Evolutionary conservation across 2,888 invertebrate genomes (phyloP), one percentile per base, ranked within the genome.

Genomic region (Lepetodrilus schrolli): DNA sequence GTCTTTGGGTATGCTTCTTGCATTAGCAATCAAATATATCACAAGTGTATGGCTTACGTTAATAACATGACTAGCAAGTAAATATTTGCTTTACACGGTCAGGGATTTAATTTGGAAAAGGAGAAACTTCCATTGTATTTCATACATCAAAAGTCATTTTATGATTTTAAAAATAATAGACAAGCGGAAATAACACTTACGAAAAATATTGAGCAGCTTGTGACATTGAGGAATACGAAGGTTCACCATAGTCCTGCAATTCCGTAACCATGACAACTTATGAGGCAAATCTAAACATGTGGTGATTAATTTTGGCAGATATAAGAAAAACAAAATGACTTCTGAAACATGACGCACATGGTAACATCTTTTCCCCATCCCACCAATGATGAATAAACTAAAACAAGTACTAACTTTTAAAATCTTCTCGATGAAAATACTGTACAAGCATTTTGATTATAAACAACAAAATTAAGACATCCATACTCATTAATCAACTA

Each of bases 391-490:
- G 17, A 48, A 48, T 58, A 23, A 2, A 58, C 58, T 58, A 30
- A 30, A 58, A 58, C 23, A 58, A 58, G 13, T 43, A 58, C 58
- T 58, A 58, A 58, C 34, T 17, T 58, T n/a, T n/a, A n/a, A 30
- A 30, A 58, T 58, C 58, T 58, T 23, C 58, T 26, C 34, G 58
- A 58, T 58, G 48, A 58, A 58, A 58, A 58, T 58, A 58, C 58
- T 58, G 58, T 58, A 58, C 58, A 58, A 58, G 58, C 58, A 23
- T 58, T 58, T 58, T 58, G 30, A 58, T 58, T 58, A 58, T 58
- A 58, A 58, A 58, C 58, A 58, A 58, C 58, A 58, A 58, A 58
- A 58, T 30, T 17, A 58, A 58, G 34, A 58, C 58, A 58, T 30
- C 34, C 58, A 58, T 58, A 30, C 58, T 26, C 58, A 58, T 58